Evolutionary conservation across 1,140 invertebrate species (phyloP).

Genomic region (Atta texana): DNA sequence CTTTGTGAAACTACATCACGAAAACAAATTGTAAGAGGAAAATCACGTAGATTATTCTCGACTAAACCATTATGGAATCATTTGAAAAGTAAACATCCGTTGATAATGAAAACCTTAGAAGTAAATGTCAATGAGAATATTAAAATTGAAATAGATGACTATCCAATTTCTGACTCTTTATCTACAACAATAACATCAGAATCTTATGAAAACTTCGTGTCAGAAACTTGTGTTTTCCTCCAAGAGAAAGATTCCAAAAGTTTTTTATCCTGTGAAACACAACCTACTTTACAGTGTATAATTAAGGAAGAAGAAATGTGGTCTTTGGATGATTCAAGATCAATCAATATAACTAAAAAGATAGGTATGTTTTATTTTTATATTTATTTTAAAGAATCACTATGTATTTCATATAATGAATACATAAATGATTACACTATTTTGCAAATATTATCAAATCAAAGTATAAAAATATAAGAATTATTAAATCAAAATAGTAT

Average conservation of each 20-base stretch:
- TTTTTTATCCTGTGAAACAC: neutral
- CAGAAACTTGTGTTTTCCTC: too few relatives aligned
- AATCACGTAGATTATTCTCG: conserved; percentile 13
- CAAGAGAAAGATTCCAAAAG: too few relatives aligned
- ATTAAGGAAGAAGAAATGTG: conserved; percentile 41
- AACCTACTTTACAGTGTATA: conserved; percentile 26
- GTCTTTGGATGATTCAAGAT: conserved; percentile 31
- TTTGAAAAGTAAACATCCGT: conserved; percentile 30
- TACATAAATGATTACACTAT: neutral
- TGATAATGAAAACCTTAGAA: neutral
- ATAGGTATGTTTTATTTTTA: conserved; percentile 17
- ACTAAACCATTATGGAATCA: conserved; percentile 30
- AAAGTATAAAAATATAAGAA: neutral
- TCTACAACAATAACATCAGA: neutral
- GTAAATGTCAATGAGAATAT: neutral
- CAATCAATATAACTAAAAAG: conserved; percentile 18
- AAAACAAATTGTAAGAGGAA: conserved; percentile 22
- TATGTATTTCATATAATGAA: conserved; percentile 14
- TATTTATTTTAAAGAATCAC: neutral
- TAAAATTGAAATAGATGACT: neutral
- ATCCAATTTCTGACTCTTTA: neutral
- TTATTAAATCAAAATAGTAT: neutral
- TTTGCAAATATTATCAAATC: neutral
- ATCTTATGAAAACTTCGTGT: too few relatives aligned
- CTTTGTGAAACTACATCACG: conserved; percentile 4